Base-by-base conservation (phyloP, 2,113 vertebrate genomes). In the Nothoprocta pentlandii region DNA sequence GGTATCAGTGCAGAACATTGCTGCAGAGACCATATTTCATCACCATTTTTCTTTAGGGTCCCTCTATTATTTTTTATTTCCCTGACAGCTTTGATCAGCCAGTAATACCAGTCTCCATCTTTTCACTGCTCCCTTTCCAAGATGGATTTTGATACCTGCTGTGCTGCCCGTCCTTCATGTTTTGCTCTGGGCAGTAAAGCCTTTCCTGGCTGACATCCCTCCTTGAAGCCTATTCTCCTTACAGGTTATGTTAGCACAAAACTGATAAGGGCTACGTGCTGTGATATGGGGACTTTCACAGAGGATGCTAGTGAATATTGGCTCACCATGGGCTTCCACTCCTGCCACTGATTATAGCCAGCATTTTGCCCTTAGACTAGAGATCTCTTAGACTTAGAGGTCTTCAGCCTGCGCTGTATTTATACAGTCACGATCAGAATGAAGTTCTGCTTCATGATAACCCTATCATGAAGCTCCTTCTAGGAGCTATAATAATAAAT, bases 231-330 rank as follows among this genome's bases (percentile, higher is more conserved):
- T 4, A 5, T 17, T 42, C 39, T 84, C 53, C 69, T 68, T 89
- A 17, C 21, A 34, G 30, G 80, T 63, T 46, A 26, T 3, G 39
- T 17, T 22, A 49, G 32, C 51, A 78, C 69, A 61, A 28, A 26
- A 21, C 1, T 2, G 85, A 53, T 16, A 23, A 53, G 39, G 32
- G 20, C 17, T 4, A 30, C 7, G 15, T 67, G 69, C 91, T 87
- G 32, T 13, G 53, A 34, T 8, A 20, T 36, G 9, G 39, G 12
- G 15, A 15, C 39, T 49, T n/a, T 34, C 4, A 5, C 28, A 3
- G 21, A 36, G 2, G 39, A 4, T 1, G 4, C n/a, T 26, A 30
- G 32, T 58, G 14, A 12, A 7, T 10, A 2, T 1, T 28, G 54
- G 17, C 79, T 73, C 36, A 11, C 63, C 28, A 6, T 14, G 73